Conservation (phyloP, 92 coral and sea anemone species). For the Paramuricea clavata region DNA sequence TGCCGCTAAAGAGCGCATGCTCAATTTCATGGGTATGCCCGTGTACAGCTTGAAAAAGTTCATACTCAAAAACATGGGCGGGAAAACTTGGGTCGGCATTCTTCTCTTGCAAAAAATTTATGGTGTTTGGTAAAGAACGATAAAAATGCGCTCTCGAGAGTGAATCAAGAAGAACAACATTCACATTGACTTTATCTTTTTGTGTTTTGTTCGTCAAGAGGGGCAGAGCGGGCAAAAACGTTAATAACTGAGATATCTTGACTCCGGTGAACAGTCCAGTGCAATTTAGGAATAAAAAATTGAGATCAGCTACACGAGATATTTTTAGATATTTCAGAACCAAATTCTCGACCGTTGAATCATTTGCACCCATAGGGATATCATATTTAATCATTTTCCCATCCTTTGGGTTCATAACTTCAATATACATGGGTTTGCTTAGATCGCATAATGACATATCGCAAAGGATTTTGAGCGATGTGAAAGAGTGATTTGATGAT, state of each 20-base stretch:
- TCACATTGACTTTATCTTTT: conserved; percentile 24
- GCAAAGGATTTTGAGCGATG: background rate
- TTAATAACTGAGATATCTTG: conserved; percentile 10
- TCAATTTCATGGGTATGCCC: conserved; percentile 45
- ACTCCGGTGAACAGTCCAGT: conserved; percentile 3
- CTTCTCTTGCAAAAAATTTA: conserved; percentile 10
- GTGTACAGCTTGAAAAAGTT: conserved; percentile 43
- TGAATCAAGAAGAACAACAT: conserved; percentile 36
- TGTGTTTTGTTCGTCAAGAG: background rate
- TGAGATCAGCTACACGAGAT: conserved; percentile 13
- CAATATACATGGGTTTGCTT: background rate
- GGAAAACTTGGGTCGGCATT: background rate
- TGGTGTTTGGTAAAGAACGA: conserved; percentile 54
- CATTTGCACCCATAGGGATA: conserved; percentile 14
- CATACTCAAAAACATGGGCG: conserved; percentile 40
- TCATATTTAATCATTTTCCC: background rate
- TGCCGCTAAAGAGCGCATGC: conserved; percentile 47
- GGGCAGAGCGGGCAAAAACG: conserved; percentile 16
- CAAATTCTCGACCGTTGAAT: background rate
- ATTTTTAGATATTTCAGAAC: background rate
- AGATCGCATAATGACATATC: conserved; percentile 14
- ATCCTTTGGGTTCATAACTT: background rate
- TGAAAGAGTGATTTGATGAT: background rate
- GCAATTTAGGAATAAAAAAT: conserved; percentile 11
- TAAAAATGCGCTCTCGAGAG: conserved; percentile 54